A percentile compares a stretch with the other conserved stretches of the same genome.
phyloP scores from a whole-genome alignment of 2,888 invertebrate genomes.

The Chloroclysta siterata region DNA sequence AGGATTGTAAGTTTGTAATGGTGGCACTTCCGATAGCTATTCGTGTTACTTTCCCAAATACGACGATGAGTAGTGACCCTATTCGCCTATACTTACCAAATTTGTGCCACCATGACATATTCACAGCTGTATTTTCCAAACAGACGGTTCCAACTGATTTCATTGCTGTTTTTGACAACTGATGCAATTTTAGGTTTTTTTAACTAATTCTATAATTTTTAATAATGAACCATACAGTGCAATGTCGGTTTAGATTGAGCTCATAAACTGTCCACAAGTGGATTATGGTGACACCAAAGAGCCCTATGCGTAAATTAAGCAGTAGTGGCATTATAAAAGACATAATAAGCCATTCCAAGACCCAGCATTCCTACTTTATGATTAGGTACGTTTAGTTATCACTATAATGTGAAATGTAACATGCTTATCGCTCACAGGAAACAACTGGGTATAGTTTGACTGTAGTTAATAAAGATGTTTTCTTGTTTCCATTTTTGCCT shows the following conservation, averaged over 20 bases:
- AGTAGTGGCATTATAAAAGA: conserved; percentile 8
- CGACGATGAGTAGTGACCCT: no score
- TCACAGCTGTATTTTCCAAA: conserved; percentile 3
- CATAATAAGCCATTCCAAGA: conserved; percentile 14
- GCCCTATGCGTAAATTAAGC: not conserved
- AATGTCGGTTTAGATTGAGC: not conserved
- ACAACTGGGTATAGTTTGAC: not conserved
- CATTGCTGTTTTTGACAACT: not conserved
- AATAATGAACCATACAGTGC: not conserved
- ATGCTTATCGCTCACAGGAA: not conserved
- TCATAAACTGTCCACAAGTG: conserved; percentile 14
- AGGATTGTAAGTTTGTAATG: not conserved
- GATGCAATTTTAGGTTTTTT: not conserved
- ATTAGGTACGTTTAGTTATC: conserved; percentile 4
- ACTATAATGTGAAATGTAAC: conserved; percentile 6
- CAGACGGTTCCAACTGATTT: not conserved
- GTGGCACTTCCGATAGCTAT: no score
- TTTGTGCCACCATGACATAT: no score
- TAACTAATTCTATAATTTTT: no score
- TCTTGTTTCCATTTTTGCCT: not conserved
- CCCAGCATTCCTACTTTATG: not conserved
- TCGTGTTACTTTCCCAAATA: no score
- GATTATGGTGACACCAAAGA: conserved; percentile 17
- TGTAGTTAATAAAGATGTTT: not conserved
- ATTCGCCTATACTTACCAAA: not conserved